Base-by-base conservation (phyloP, 2,113 vertebrate genomes). In the Anhinga rufa region DNA sequence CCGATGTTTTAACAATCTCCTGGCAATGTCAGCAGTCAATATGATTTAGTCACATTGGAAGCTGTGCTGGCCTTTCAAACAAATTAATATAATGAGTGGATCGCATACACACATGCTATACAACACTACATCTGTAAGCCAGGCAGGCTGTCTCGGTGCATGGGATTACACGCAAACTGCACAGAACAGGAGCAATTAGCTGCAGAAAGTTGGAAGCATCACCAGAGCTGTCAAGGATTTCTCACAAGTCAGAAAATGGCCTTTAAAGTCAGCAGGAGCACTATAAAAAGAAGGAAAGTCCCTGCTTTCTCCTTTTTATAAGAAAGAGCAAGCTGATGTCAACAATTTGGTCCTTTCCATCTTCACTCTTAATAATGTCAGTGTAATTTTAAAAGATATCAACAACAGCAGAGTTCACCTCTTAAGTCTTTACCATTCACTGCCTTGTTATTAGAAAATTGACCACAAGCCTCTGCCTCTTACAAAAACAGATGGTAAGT, bases 401-500 rank as follows among this genome's bases (percentile, higher is more conserved):
- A 88, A 62, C 42, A 58, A 21, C 68, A 62, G 16, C 44, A 62
- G 46, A 65, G 76, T 24, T 42, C 51, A 69, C 25, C 42, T 54
- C 36, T 70, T 46, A 66, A 66, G 48, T 38, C 54, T 54, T 32
- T 69, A 66, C 49, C 24, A 62, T 60, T 77, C 49, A 40, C 29
- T 82, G 69, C 36, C n/a, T 65, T 68, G n/a, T 87, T 90, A 84
- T 75, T 78, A 78, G 79, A 90, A 88, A 83, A 49, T 5, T 40
- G 31, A 84, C 75, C 31, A 2, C 42, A 44, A 86, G 55, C 32
- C 78, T 82, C 75, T 61, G 34, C 25, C 46, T 72, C n/a, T 71
- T 29, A 70, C 26, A 88, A 91, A 95, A 92, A 31, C 71, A 80
- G 78, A 89, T 57, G 83, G 85, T 44, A 93, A 97, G 88, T 24